Conservation (phyloP, 2,113 vertebrate genomes). For the Corydoras sp. region DNA sequence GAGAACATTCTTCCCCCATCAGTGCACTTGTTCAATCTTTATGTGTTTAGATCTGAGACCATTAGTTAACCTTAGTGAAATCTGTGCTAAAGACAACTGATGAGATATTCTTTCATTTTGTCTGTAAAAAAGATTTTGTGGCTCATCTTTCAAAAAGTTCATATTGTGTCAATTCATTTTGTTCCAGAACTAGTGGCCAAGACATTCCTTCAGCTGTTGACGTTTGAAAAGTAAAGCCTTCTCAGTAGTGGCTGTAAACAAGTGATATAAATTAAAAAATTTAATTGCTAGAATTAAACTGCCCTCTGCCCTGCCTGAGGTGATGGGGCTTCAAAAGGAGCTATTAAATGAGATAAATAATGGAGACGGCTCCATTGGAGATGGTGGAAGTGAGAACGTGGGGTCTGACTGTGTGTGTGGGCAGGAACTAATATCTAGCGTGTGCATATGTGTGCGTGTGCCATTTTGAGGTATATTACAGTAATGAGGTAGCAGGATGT, state of each 20-base stretch:
- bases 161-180: no score
- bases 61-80: no score
- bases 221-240: not conserved
- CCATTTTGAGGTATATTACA: slow-evolving; percentile 39
- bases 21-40: no score
- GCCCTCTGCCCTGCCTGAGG: slow-evolving; percentile 31
- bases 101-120: no score
- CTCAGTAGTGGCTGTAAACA: slow-evolving; percentile 20
- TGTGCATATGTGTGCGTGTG: slow-evolving; percentile 47
- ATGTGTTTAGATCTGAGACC: no score
- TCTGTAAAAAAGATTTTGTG: no score
- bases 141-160: no score
- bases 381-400: slow-evolving; percentile 4
- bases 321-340: slow-evolving; percentile 41
- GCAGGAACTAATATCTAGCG: slow-evolving; percentile 8
- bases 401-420: slow-evolving; percentile 40
- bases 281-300: slow-evolving; percentile 45
- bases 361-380: not conserved
- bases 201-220: not conserved
- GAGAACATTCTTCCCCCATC: no score
- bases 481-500: slow-evolving; percentile 48
- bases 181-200: no score
- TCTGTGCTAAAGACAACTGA: no score
- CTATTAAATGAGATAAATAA: slow-evolving; percentile 34
- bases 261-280: slow-evolving; percentile 30